Conservation (phyloP, 2,888 invertebrate genomes). For the Odontomyia ornata region DNA sequence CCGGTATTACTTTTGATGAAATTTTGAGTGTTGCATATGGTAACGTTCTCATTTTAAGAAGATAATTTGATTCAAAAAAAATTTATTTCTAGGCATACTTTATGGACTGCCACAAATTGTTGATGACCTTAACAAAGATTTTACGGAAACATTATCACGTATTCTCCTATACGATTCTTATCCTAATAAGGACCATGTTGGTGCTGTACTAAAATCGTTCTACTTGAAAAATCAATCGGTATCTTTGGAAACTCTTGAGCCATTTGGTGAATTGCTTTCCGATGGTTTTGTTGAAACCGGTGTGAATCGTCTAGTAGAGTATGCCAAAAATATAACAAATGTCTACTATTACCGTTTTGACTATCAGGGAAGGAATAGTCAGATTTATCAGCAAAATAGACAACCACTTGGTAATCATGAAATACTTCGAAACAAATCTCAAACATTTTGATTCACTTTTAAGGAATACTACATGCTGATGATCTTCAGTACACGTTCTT, state of each 20-base stretch:
- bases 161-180: slow-evolving; percentile 58
- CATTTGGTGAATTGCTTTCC: slow-evolving; percentile 61
- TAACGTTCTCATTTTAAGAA: not conserved
- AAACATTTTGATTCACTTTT: not conserved
- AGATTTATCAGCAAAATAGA: slow-evolving; percentile 63
- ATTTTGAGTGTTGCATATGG: slow-evolving; percentile 64
- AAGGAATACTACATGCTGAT: not conserved
- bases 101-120: too few species aligned
- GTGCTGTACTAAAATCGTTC: not conserved
- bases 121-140: not conserved
- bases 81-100: not conserved
- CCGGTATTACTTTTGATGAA: slow-evolving; percentile 71
- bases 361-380: slow-evolving; percentile 68
- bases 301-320: too few species aligned
- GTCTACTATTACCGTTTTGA: slow-evolving; percentile 71
- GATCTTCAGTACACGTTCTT: slow-evolving; percentile 58
- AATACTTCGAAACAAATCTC: too few species aligned
- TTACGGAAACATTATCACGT: slow-evolving; percentile 44
- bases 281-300: too few species aligned
- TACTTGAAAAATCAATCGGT: slow-evolving; percentile 9
- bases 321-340: slow-evolving; percentile 66
- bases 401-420: slow-evolving; percentile 51
- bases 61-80: not conserved
- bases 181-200: not conserved
- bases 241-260: slow-evolving; percentile 51